These are phyloP conservation scores for Sakesphorus luctuosus DNA, from an alignment of 2,113 vertebrate genomes.

Conservation along the genomic window DNA sequence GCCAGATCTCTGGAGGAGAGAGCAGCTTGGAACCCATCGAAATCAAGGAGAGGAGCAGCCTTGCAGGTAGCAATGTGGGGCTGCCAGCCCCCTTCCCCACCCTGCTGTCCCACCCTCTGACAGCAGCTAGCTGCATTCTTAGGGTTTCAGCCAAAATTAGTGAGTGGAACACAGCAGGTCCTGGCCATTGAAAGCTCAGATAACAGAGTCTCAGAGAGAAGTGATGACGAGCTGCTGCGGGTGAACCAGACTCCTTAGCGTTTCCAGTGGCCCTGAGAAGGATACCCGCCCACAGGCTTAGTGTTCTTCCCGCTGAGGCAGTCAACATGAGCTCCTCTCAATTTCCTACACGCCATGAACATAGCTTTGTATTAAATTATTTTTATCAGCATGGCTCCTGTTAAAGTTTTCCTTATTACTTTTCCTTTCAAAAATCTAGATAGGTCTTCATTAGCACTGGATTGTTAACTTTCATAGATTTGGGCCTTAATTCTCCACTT, in stretches of 20 bases:
- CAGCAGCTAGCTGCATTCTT: neutral
- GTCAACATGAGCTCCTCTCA: neutral
- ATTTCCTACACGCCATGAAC: neutral
- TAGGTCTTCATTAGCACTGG: conserved; percentile 52
- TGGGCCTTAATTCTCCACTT: conserved; percentile 51
- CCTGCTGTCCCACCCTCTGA: fast-evolving
- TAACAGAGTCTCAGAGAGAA: fast-evolving
- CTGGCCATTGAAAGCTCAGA: neutral
- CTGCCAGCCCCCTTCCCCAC: neutral
- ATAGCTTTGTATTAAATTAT: neutral
- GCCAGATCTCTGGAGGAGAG: neutral
- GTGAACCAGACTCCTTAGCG: neutral
- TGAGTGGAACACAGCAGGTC: fast-evolving
- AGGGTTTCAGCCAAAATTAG: neutral
- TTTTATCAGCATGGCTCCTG: neutral
- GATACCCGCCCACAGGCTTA: neutral
- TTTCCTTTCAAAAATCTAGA: conserved; percentile 22
- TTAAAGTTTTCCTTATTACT: conserved; percentile 34
- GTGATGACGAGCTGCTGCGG: fast-evolving
- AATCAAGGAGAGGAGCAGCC: neutral
- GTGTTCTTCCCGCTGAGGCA: neutral
- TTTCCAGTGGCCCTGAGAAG: neutral
- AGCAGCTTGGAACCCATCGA: fast-evolving
- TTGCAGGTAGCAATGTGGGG: fast-evolving
- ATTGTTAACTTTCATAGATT: conserved; percentile 51